Evolutionary conservation across 1,140 invertebrate species (phyloP).

Genomic region (Kradibia gibbosae): DNA sequence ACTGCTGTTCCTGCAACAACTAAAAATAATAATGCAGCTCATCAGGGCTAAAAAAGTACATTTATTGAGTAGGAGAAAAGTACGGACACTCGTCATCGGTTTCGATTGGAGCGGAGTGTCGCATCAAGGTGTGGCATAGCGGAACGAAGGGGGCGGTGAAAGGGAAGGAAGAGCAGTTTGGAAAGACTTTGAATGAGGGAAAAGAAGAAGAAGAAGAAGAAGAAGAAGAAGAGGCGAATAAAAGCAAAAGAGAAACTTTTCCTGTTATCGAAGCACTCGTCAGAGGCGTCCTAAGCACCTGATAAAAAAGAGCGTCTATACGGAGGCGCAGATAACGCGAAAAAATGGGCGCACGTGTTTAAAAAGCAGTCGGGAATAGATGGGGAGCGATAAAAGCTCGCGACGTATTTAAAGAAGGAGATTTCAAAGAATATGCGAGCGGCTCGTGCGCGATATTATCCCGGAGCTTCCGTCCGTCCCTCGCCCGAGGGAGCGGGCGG

Average conservation of each 20-base stretch:
- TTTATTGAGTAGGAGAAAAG: too few relatives aligned
- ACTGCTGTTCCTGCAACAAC: too few relatives aligned
- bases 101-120: neutral
- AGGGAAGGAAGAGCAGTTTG: neutral
- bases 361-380: constrained; percentile 69
- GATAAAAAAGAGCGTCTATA: constrained; percentile 69
- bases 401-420: neutral
- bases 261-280: constrained; percentile 62
- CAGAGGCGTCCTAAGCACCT: constrained; percentile 67
- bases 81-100: too few relatives aligned
- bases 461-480: too few relatives aligned
- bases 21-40: too few relatives aligned
- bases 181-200: constrained; percentile 1
- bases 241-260: constrained; percentile 52
- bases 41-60: too few relatives aligned
- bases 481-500: too few relatives aligned
- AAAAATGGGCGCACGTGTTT: constrained; percentile 60
- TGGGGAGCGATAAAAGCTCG: constrained; percentile 68
- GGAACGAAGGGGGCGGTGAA: neutral
- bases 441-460: neutral
- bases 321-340: constrained; percentile 67
- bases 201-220: constrained; percentile 28
- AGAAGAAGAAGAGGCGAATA: constrained; percentile 26
- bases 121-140: neutral
- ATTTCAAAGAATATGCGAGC: neutral